phyloP scores from a whole-genome alignment of 2,113 vertebrate species.

The Brienomyrus brachyistius region DNA sequence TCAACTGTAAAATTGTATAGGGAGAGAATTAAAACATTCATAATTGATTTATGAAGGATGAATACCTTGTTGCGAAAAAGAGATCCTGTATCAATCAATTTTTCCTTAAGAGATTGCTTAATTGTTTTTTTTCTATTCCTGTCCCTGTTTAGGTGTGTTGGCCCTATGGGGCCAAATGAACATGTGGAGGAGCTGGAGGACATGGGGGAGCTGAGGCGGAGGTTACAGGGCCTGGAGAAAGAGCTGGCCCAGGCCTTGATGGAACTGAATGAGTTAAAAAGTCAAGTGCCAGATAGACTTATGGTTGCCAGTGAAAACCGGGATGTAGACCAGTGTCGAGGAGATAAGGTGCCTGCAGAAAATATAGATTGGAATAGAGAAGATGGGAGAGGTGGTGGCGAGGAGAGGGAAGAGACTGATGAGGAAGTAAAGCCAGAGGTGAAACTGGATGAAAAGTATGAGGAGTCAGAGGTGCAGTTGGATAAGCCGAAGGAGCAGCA shows the following conservation, averaged over 20 bases:
- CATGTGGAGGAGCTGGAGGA: not conserved
- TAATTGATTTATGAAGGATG: not conserved
- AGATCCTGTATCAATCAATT: not conserved
- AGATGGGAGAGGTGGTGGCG: not conserved
- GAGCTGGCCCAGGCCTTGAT: slow-evolving; percentile 1
- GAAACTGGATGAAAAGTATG: not conserved
- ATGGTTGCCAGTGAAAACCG: not conserved
- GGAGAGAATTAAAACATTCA: not conserved
- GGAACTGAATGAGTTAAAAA: not conserved
- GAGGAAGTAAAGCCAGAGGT: not conserved
- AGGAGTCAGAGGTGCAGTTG: not conserved
- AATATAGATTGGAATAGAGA: not conserved
- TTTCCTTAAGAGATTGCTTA: not conserved
- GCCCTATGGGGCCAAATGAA: too few species aligned
- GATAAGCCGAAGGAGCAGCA: not conserved
- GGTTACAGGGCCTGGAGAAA: not conserved
- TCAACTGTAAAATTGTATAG: not conserved
- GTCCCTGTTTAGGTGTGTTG: not conserved
- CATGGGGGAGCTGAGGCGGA: not conserved
- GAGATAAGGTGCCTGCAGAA: not conserved
- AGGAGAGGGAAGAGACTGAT: not conserved
- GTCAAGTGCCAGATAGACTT: not conserved
- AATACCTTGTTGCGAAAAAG: not conserved
- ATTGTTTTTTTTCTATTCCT: too few species aligned
- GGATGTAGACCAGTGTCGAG: not conserved